Percentiles rank a stretch among this genome's conserved stretches.
These are phyloP conservation scores for Argyrosomus japonicus DNA, from an alignment of 2,113 vertebrate genomes.

Conservation along the genomic window DNA sequence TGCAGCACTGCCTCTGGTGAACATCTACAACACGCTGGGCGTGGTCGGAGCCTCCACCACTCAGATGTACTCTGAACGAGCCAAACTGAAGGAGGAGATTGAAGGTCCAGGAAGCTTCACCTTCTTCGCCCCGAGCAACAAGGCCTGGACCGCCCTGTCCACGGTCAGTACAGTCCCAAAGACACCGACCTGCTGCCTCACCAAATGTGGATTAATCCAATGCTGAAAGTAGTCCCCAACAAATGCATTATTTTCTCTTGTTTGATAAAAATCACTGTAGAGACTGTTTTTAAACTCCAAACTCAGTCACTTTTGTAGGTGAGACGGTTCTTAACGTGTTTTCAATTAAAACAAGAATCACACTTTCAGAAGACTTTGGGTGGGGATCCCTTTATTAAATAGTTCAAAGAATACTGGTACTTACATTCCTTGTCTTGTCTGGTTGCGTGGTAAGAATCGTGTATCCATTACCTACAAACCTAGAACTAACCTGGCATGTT, in stretches of 20 bases:
- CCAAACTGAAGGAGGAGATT: conserved; percentile 90
- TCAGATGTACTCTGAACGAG: conserved; percentile 93
- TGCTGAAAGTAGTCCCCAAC: background rate
- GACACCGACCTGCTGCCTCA: too few relatives aligned
- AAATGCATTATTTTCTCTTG: background rate
- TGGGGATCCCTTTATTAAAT: too few relatives aligned
- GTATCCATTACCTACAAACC: too few relatives aligned
- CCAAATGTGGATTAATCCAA: background rate
- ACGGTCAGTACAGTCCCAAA: conserved; percentile 83
- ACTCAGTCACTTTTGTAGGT: background rate
- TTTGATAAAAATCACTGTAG: background rate
- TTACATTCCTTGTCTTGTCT: too few relatives aligned
- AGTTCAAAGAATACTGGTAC: too few relatives aligned
- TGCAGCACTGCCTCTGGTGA: conserved; percentile 92
- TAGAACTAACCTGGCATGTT: too few relatives aligned
- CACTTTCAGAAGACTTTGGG: too few relatives aligned
- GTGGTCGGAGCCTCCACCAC: conserved; percentile 92
- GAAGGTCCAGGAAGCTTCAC: conserved; percentile 96
- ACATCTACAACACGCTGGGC: conserved; percentile 95
- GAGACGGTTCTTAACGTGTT: too few relatives aligned
- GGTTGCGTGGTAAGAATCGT: too few relatives aligned
- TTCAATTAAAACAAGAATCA: too few relatives aligned
- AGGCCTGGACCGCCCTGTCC: conserved; percentile 92
- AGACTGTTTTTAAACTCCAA: background rate
- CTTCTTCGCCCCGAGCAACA: conserved; percentile 96